Percentiles rank a stretch among this genome's conserved stretches.
Evolutionary conservation across 2,888 invertebrate genomes (phyloP).

Genomic region (Yponomeuta sedellus): DNA sequence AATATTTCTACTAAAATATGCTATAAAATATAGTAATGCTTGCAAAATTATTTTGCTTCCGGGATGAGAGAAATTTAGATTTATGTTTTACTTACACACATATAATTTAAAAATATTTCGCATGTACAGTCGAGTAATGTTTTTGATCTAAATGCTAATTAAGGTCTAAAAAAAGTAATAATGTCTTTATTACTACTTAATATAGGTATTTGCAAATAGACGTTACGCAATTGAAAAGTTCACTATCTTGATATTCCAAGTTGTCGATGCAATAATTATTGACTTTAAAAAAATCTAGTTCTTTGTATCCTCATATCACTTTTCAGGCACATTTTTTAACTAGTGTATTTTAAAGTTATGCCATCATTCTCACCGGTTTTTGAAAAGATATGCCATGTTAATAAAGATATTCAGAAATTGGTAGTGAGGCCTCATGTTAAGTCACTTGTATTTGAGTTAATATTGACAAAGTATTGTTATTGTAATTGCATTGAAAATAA

Average conservation of each 20-base stretch:
- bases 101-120: neutral
- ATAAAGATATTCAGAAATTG: neutral
- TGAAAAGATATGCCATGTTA: neutral
- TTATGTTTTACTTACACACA: neutral
- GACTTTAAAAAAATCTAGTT: neutral
- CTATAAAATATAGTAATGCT: neutral
- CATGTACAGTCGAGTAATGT: neutral
- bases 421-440: constrained; percentile 38
- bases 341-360: constrained; percentile 17
- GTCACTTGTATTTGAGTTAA: constrained; percentile 47
- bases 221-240: neutral
- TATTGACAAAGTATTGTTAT: constrained; percentile 20
- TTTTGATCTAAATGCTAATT: neutral
- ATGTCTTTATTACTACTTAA: neutral
- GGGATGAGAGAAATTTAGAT: neutral
- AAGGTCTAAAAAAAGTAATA: neutral
- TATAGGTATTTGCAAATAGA: neutral
- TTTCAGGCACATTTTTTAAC: constrained; percentile 20
- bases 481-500: constrained; percentile 23
- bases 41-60: neutral
- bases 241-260: neutral
- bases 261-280: constrained; percentile 5
- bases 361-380: neutral
- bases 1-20: constrained; percentile 15
- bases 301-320: constrained; percentile 21